Evolutionary conservation across 2,797 vertebrate species (phyloP), one percentile per base, ranked within the genome.

Genomic region (Thaleichthys pacificus): DNA sequence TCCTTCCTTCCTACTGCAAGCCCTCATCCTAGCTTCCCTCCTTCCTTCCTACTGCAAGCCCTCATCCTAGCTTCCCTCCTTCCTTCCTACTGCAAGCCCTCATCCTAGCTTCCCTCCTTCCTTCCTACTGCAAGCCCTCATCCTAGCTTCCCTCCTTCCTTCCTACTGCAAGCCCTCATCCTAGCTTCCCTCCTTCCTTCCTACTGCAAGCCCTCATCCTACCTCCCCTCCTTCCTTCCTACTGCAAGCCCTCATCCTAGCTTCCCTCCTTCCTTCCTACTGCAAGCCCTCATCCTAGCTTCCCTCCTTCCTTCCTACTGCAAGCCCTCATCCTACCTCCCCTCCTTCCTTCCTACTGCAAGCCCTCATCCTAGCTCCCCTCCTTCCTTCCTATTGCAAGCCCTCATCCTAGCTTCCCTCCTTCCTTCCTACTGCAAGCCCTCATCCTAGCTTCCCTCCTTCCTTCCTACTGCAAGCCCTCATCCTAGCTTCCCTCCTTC

Each of bases 1-100:
- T 15, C 47, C 8, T 47, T 49, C 6, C 15, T 6, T 15, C 14
- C 21, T 14, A 11, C 35, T 21, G 22, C 9, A 21, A 8, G 2
- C 38, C 7, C 38, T 66, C 38, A 1, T 21, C 22, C 21, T 7
- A 38, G 22, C 22, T 24, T 24, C 32, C 21, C 21, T 42, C 17
- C 38, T 35, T 21, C 32, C 38, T 35, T 21, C 32, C 17, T 24
- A 17, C 21, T 3, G 5, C 30, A 32, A 32, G 30, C 38, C 38
- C 64, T 66, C 64, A 17, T 22, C 35, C 30, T 30, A 17, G 8
- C 19, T 19, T 19, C 64, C 70, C 5, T 22, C 35, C 30, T 30
- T 22, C 15, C 19, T 19, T 19, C 64, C 70, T 12, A 3, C 30
- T 3, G 5, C 19, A 61, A 68, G 80, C 38, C 38, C 64, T 66